A percentile compares a stretch with the other conserved stretches of the same genome.
Evolutionary conservation across 2,888 invertebrate species (phyloP).

Genomic region (Odontothrips loti): DNA sequence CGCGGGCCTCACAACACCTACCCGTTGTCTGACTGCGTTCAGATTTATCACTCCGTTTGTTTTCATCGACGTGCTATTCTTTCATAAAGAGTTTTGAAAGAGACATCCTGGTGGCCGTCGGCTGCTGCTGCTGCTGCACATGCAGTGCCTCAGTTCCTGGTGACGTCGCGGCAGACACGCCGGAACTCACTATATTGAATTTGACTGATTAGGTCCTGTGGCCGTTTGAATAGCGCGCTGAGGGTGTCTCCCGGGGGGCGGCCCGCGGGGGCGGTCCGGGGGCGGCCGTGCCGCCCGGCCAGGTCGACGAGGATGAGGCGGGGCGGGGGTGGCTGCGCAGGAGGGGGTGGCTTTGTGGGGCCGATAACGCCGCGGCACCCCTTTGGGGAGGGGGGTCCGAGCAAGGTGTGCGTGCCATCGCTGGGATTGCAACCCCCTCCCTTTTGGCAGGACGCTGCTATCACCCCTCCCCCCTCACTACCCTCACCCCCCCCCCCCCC

Average conservation of each 20-base stretch:
- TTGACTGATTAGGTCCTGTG: slow-evolving; percentile 14
- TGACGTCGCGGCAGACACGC: too few species aligned
- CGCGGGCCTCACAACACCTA: too few species aligned
- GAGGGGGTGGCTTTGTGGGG: neutral
- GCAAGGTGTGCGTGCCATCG: neutral
- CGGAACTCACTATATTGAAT: too few species aligned
- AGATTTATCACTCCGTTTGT: neutral
- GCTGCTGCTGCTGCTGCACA: too few species aligned
- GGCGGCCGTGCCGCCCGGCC: neutral
- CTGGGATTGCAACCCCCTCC: slow-evolving; percentile 15
- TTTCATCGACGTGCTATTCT: too few species aligned
- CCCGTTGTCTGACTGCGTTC: too few species aligned
- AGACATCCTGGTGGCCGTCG: too few species aligned
- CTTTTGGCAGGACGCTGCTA: neutral
- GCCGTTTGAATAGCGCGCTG: slow-evolving; percentile 3
- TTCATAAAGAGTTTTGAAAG: too few species aligned
- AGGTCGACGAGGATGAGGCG: neutral
- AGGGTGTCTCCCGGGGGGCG: neutral
- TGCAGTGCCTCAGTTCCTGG: too few species aligned
- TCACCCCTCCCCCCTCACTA: neutral
- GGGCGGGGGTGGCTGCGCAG: neutral
- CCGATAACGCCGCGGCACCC: neutral
- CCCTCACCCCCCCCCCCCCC: neutral
- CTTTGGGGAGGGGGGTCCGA: neutral
- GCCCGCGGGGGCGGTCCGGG: neutral